These are phyloP conservation scores for Acrobasis repandana DNA, from an alignment of 2,888 invertebrate genomes.

Conservation along the genomic window DNA sequence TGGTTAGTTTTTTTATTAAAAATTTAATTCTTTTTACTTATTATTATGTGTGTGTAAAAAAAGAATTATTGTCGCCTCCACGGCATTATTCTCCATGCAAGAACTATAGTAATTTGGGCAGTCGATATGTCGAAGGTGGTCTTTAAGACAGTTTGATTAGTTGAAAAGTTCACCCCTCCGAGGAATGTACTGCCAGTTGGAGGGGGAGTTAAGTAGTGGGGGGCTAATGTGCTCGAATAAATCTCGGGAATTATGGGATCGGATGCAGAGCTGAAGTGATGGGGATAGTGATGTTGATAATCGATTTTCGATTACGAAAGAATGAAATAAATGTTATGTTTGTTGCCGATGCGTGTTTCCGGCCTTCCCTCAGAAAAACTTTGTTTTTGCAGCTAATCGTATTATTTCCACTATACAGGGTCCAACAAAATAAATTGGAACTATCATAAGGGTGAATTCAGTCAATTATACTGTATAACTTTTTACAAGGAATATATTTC, in stretches of 20 bases:
- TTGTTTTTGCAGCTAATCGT: too few relatives aligned
- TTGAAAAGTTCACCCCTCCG: conserved; percentile 53
- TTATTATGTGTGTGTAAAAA: too few relatives aligned
- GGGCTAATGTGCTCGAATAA: conserved; percentile 33
- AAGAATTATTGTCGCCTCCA: background rate
- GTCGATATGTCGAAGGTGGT: conserved; percentile 65
- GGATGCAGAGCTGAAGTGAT: conserved; percentile 25
- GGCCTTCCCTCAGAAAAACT: too few relatives aligned
- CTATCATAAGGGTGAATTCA: too few relatives aligned
- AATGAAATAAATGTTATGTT: background rate
- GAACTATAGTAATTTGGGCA: conserved; percentile 54
- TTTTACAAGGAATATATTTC: too few relatives aligned
- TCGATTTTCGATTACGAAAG: conserved; percentile 22
- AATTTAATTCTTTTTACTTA: too few relatives aligned
- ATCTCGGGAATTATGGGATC: conserved; percentile 41
- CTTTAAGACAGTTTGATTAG: conserved; percentile 74
- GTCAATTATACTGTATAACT: too few relatives aligned
- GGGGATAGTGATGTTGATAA: conserved; percentile 24
- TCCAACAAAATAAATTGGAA: too few relatives aligned
- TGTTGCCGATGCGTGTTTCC: conserved; percentile 1
- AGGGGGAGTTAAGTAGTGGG: conserved; percentile 23
- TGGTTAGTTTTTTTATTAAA: too few relatives aligned
- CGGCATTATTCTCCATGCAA: background rate
- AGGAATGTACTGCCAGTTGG: conserved; percentile 35
- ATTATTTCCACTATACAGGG: too few relatives aligned